phyloP scores from a whole-genome alignment of 2,888 invertebrate species.

The Andrena camellia region DNA sequence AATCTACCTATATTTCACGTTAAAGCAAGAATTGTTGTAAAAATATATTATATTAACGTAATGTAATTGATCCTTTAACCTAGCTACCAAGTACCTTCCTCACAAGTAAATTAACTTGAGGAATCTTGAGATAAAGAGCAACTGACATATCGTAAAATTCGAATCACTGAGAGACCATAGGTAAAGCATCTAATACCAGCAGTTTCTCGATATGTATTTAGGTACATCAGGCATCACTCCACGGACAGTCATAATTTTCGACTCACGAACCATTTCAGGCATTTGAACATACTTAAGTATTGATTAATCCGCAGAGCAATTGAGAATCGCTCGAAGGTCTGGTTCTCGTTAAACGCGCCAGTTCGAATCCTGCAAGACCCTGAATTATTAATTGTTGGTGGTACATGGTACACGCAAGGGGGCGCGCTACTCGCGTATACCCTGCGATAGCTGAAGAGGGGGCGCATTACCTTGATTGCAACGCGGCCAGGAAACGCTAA shows the following conservation, averaged over 20 bases:
- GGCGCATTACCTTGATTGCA: conserved; percentile 83
- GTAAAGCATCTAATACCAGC: no score
- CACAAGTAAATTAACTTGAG: no score
- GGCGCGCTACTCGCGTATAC: conserved; percentile 49
- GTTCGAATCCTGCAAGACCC: conserved; percentile 50
- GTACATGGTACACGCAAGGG: conserved; percentile 53
- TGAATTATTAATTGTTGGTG: conserved; percentile 76
- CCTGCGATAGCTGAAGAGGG: conserved; percentile 33
- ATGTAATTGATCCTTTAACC: background rate
- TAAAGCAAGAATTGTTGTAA: background rate
- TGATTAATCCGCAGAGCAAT: conserved; percentile 49
- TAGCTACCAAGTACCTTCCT: no score
- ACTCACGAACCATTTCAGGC: background rate
- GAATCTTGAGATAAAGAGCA: no score
- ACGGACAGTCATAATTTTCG: background rate
- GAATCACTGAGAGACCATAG: no score
- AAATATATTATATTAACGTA: background rate
- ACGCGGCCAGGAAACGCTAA: conserved; percentile 80
- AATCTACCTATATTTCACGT: background rate
- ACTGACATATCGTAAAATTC: no score
- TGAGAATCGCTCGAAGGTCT: conserved; percentile 39
- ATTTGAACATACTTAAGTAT: conserved; percentile 19
- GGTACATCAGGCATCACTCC: background rate
- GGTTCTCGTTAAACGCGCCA: conserved; percentile 36
- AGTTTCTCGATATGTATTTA: background rate